Percentiles rank a stretch among this genome's conserved stretches.
phyloP scores from a whole-genome alignment of 2,888 invertebrate species.

The Exephanes ischioxanthus region DNA sequence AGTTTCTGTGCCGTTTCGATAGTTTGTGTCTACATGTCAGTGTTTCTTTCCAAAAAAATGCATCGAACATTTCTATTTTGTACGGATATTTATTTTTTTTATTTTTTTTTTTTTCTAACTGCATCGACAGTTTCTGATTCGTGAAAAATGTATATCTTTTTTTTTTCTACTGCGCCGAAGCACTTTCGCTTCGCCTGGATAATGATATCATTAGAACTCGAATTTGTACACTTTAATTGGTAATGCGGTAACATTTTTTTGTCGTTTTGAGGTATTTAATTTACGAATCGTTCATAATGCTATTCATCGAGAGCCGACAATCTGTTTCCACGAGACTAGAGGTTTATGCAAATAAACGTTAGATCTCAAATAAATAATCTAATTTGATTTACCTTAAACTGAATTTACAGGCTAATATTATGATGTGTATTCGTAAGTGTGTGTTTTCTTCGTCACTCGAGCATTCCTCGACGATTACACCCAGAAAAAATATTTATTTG shows the following conservation, averaged over 20 bases:
- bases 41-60: conserved; percentile 60
- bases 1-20: conserved; percentile 35
- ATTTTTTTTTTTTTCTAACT: neutral
- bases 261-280: conserved; percentile 1
- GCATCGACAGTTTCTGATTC: neutral
- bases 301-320: neutral
- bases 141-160: neutral
- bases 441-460: neutral
- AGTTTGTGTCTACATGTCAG: conserved; percentile 42
- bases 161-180: neutral
- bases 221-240: conserved; percentile 14
- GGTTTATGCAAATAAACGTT: neutral
- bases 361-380: too few species aligned
- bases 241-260: neutral
- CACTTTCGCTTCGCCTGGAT: neutral
- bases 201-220: conserved; percentile 7
- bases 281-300: neutral
- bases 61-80: conserved; percentile 69
- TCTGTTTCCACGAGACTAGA: neutral
- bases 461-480: neutral
- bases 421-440: too few species aligned
- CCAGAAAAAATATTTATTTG: too few species aligned
- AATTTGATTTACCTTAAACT: too few species aligned
- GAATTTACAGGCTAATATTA: too few species aligned
- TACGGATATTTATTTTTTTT: neutral